phyloP scores from a whole-genome alignment of 2,797 vertebrate genomes.

The Bovichtus variegatus region DNA sequence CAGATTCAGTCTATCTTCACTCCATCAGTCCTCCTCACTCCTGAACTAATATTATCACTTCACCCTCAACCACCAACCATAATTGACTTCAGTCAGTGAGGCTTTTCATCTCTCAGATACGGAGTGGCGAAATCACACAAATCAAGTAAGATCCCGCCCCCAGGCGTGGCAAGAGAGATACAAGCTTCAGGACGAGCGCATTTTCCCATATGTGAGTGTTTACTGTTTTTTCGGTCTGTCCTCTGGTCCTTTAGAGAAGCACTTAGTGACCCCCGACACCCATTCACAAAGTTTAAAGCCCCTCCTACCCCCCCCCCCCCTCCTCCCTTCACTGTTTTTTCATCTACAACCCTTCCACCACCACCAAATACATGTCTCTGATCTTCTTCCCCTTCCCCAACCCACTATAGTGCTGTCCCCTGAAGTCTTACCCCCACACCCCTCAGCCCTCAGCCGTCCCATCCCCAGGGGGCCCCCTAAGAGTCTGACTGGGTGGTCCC shows the following conservation, averaged over 20 bases:
- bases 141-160: conserved; percentile 3
- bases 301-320: no score
- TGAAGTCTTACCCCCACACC: conserved; percentile 58
- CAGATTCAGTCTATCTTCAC: conserved; percentile 57
- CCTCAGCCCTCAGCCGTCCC: conserved; percentile 46
- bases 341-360: conserved; percentile 17
- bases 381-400: conserved; percentile 65
- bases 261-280: conserved; percentile 47
- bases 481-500: conserved; percentile 81
- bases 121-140: conserved; percentile 1
- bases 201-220: conserved; percentile 49
- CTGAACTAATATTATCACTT: conserved; percentile 45
- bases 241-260: conserved; percentile 48
- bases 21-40: conserved; percentile 52
- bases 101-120: conserved; percentile 31
- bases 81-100: conserved; percentile 34
- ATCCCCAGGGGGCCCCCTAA: conserved; percentile 64
- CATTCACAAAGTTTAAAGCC: conserved; percentile 58
- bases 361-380: conserved; percentile 61
- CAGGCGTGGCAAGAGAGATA: conserved; percentile 22
- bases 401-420: conserved; percentile 47
- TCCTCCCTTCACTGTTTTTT: conserved; percentile 12
- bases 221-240: conserved; percentile 46
- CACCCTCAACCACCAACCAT: conserved; percentile 19
- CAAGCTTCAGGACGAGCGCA: conserved; percentile 8